Evolutionary conservation across 2,797 vertebrate species (phyloP).

Genomic region (Phoeniculus purpureus): DNA sequence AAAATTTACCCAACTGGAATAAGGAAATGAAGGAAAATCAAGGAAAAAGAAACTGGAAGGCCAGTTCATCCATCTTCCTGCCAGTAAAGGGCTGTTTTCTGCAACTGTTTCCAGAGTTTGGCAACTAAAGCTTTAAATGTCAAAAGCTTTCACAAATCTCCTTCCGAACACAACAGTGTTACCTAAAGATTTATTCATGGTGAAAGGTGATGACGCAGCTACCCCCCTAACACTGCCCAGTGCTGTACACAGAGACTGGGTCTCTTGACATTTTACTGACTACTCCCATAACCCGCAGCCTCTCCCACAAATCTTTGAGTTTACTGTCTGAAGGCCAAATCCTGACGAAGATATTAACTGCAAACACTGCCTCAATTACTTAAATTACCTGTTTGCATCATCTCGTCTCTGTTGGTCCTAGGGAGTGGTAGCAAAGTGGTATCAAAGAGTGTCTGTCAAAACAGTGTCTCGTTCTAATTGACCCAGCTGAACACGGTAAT

Average conservation of each 20-base stretch:
- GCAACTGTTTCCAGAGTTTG: neutral
- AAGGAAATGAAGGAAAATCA: slow-evolving; percentile 10
- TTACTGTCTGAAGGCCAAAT: neutral
- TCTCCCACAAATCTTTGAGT: neutral
- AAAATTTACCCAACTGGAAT: neutral
- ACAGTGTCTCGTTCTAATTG: neutral
- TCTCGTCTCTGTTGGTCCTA: neutral
- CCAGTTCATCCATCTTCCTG: neutral
- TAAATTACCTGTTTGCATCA: slow-evolving; percentile 29
- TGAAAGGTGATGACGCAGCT: neutral
- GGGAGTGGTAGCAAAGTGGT: neutral
- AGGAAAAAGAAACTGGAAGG: neutral
- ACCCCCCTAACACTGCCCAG: neutral
- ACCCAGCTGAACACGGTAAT: neutral
- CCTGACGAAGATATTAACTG: neutral
- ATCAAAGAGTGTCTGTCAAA: no score
- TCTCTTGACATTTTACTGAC: neutral
- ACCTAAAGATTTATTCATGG: neutral
- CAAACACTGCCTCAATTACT: neutral
- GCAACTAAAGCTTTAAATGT: neutral
- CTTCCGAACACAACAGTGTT: neutral
- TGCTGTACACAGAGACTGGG: neutral
- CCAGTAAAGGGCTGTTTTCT: neutral
- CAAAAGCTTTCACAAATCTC: neutral
- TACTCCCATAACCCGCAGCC: neutral